Percentiles rank a stretch among this genome's conserved stretches.
Conservation (phyloP, 2,797 vertebrate genomes). For the Periparus ater region DNA sequence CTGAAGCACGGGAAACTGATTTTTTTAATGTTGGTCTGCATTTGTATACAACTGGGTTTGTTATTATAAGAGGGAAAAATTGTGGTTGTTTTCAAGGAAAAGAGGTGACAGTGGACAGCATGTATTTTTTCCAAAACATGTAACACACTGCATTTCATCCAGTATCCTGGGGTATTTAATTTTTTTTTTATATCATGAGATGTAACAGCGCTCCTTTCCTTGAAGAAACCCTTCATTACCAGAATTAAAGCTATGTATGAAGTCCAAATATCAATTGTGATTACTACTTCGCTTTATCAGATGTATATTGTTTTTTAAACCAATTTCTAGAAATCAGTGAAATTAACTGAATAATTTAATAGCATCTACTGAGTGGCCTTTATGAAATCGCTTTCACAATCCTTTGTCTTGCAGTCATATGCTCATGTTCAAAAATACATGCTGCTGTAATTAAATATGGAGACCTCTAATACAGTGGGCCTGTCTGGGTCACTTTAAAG, state of each 20-base stretch:
- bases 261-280: neutral
- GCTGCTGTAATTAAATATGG: neutral
- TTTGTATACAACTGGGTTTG: neutral
- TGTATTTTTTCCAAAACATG: neutral
- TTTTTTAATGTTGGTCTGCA: neutral
- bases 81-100: neutral
- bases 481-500: neutral
- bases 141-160: neutral
- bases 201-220: neutral
- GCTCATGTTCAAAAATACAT: neutral
- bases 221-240: neutral
- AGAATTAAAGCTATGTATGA: neutral
- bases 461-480: neutral
- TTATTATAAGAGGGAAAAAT: fast-evolving
- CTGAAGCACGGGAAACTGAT: fast-evolving
- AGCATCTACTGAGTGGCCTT: neutral
- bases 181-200: neutral
- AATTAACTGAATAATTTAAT: neutral
- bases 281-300: neutral
- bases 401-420: neutral
- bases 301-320: neutral
- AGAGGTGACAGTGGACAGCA: fast-evolving
- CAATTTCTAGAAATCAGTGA: neutral
- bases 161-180: fast-evolving
- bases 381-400: neutral